phyloP scores from a whole-genome alignment of 1,140 invertebrate species.

The Eupristina koningsbergeri region DNA sequence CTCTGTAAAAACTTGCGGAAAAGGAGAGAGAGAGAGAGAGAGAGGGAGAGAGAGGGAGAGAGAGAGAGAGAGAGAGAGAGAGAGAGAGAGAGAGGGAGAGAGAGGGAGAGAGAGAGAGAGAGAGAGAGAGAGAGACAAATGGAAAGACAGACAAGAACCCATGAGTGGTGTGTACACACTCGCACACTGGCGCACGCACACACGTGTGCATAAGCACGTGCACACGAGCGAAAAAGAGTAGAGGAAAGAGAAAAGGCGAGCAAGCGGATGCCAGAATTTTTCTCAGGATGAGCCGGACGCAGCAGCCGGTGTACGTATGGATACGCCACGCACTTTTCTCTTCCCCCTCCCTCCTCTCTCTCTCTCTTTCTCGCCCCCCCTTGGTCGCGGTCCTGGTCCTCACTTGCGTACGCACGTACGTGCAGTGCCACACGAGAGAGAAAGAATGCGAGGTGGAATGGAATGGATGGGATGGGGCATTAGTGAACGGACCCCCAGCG shows the following conservation, averaged over 20 bases:
- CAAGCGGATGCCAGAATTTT: constrained; percentile 50
- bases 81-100: neutral
- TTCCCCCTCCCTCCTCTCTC: neutral
- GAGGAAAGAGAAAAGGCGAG: constrained; percentile 3
- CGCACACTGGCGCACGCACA: neutral
- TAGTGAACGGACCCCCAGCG: constrained; percentile 44
- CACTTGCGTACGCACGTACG: neutral
- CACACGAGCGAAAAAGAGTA: neutral
- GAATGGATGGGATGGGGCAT: too few species aligned
- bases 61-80: constrained; percentile 14
- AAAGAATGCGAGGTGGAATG: neutral
- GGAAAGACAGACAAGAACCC: constrained; percentile 14
- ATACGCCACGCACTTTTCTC: constrained; percentile 4
- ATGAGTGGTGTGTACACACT: constrained; percentile 6
- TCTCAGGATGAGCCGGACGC: constrained; percentile 51
- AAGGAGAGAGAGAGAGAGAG: neutral
- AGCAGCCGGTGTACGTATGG: constrained; percentile 41
- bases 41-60: neutral
- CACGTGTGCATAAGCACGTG: neutral
- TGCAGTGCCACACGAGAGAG: neutral
- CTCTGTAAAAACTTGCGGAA: neutral
- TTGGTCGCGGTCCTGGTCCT: neutral
- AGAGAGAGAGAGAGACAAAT: constrained; percentile 5
- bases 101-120: constrained; percentile 19
- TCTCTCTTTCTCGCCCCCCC: neutral